A percentile compares a stretch with the other conserved stretches of the same genome.
Evolutionary conservation across 2,797 vertebrate species (phyloP).

Genomic region (Chloroceryle amazona): DNA sequence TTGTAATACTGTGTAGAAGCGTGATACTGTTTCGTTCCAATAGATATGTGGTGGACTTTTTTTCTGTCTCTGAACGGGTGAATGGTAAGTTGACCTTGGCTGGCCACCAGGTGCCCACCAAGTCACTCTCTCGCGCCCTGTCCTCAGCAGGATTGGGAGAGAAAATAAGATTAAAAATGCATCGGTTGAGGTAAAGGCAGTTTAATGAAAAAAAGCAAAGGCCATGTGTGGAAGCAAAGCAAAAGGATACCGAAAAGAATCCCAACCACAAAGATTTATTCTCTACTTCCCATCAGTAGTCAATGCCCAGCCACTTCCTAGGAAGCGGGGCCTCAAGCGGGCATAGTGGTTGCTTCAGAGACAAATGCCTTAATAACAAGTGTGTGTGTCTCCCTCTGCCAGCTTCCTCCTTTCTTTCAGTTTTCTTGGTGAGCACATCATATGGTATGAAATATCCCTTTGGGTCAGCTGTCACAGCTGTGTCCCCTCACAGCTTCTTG

Average conservation of each 20-base stretch:
- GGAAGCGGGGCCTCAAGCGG: not conserved
- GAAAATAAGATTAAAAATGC: not conserved
- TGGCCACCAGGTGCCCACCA: not conserved
- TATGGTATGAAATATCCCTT: not conserved
- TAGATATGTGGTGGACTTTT: not conserved
- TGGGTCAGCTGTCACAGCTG: not conserved
- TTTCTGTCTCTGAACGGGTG: not conserved
- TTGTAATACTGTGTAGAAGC: not conserved
- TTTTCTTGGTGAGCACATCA: not conserved
- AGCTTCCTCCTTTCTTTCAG: not conserved
- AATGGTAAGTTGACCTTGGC: not conserved
- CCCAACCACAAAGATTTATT: not conserved
- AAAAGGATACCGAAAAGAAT: not conserved
- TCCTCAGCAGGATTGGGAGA: not conserved
- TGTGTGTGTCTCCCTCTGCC: not conserved
- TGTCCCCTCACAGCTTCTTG: not conserved
- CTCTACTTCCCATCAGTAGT: not conserved
- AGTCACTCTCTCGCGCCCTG: not conserved
- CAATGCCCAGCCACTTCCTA: not conserved
- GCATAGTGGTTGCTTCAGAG: not conserved
- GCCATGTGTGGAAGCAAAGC: not conserved
- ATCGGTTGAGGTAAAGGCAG: not conserved
- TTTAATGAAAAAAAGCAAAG: not conserved
- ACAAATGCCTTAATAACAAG: not conserved
- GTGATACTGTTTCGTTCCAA: not conserved